Evolutionary conservation across 2,888 invertebrate genomes (phyloP), one percentile per base, ranked within the genome.

Genomic region (Crossocerus cetratus): DNA sequence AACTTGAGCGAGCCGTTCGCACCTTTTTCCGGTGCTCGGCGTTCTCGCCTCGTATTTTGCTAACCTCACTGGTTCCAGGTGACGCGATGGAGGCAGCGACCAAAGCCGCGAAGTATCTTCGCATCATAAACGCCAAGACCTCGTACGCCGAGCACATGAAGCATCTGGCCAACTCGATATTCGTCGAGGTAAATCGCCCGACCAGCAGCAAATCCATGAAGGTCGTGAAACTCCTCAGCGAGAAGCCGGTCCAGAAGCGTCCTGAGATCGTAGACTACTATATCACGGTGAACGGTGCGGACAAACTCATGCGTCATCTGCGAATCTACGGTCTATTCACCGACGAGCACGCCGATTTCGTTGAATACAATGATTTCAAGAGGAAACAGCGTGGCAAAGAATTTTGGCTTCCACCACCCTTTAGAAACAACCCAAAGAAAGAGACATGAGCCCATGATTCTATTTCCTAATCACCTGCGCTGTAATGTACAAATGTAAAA

Each of bases 341-440:
- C 70, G 97, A 97, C 86, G 97, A 98, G 88, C 97, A 98, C 90
- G 93, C 94, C 86, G 97, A 97, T 90, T 97, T 97, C 86, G 94
- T 94, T 81, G 97, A 97, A 61, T 97, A 97, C 91, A 96, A 96
- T 94, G 92, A 93, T 79, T 92, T 97, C 69, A 91, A 96, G 82
- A 92, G 95, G 68, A 94, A 93, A 69, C 91, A 97, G 16, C 91
- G 96, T 69, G 97, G 97, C 11, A 97, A 97, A 89, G 93, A 53
- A 21, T 74, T 74, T 49, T 84, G 85, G 86, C 3, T 76, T 55
- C 59, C 92, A 1, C 92, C 93, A 71, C 91, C 93, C 60, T 91
- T 92, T 80, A 60, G 87, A 83, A 77, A 84, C 16, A 14, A 16
- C 8, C 2, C 49, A 1, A 32, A 32, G 0, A 32, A 32, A 1